Conservation (phyloP, 2,888 invertebrate species). For the Bruchidius siliquastri region DNA sequence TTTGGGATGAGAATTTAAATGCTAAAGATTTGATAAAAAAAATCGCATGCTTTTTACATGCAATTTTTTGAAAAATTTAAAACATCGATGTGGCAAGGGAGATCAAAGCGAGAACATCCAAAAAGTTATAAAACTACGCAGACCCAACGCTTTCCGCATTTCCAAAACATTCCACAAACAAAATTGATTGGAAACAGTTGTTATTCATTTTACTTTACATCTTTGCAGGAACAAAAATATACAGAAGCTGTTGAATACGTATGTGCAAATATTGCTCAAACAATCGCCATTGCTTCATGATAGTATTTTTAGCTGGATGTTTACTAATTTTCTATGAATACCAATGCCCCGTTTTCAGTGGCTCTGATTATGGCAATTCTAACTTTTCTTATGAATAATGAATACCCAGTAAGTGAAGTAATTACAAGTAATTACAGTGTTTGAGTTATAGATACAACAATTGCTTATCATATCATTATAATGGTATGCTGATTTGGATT, state of each 20-base stretch:
- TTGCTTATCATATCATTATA: not conserved
- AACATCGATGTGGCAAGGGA: not conserved
- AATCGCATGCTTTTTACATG: no score
- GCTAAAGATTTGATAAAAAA: no score
- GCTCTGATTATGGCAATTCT: not conserved
- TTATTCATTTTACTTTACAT: not conserved
- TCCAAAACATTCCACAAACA: not conserved
- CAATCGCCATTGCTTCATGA: not conserved
- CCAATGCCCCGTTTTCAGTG: not conserved
- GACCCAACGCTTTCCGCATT: not conserved
- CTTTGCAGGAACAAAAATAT: not conserved
- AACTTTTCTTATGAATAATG: not conserved
- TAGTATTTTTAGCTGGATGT: not conserved
- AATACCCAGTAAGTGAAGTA: not conserved
- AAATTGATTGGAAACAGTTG: not conserved
- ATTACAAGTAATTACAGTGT: not conserved
- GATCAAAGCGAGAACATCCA: not conserved
- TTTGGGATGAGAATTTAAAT: no score
- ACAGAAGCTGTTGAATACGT: not conserved
- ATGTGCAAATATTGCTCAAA: not conserved
- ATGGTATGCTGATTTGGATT: not conserved
- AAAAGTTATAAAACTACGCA: not conserved
- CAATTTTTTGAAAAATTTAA: no score
- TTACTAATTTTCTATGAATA: not conserved
- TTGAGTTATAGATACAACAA: not conserved